Conservation (phyloP, 2,888 invertebrate species). For the Drosophila borborema region DNA sequence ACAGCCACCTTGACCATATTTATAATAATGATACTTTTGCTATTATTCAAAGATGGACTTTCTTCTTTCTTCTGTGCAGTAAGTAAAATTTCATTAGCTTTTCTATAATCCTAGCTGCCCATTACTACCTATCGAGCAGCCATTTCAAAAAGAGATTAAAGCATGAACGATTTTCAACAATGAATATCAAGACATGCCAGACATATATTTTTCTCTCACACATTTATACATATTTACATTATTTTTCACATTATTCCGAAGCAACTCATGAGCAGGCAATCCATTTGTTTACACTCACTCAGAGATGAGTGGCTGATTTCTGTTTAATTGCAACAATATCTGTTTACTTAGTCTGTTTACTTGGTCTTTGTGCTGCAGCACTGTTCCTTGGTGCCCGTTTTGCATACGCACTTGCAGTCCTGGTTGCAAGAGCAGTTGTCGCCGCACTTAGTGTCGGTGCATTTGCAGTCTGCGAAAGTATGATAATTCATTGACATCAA, state of each 20-base stretch:
- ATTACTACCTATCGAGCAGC: neutral
- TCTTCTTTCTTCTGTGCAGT: no score
- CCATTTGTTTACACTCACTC: conserved; percentile 2
- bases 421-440: conserved; percentile 71
- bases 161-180: no score
- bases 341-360: conserved; percentile 23
- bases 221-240: neutral
- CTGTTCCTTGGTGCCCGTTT: conserved; percentile 69
- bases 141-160: neutral
- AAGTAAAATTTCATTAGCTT: neutral
- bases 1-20: no score
- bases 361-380: conserved; percentile 65
- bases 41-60: no score
- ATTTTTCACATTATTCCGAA: neutral
- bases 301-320: neutral
- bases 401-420: conserved; percentile 74
- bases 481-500: neutral
- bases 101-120: neutral
- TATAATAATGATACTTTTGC: no score
- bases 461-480: conserved; percentile 63
- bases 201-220: neutral
- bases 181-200: neutral
- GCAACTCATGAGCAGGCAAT: neutral
- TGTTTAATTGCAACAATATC: neutral
- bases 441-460: conserved; percentile 66